Conservation (phyloP, 1,140 invertebrate genomes). For the Cydia strobilella region DNA sequence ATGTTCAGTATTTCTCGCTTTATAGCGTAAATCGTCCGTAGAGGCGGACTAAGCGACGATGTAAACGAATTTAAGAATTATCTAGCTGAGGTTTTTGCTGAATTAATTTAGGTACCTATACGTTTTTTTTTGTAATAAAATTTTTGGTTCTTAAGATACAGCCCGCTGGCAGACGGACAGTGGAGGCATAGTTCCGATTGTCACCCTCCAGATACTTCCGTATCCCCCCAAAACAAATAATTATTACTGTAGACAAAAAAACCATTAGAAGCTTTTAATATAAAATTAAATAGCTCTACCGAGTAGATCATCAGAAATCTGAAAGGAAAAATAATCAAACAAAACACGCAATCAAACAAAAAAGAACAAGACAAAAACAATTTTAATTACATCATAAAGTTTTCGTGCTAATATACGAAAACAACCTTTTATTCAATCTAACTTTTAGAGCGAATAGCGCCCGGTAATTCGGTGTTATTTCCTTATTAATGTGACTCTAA, state of each 20-base stretch:
- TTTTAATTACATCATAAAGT: conserved; percentile 64
- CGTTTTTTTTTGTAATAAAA: too few species aligned
- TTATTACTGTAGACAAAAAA: background rate
- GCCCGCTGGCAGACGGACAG: too few species aligned
- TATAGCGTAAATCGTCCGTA: too few species aligned
- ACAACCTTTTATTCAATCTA: conserved; percentile 73
- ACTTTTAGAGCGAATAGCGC: conserved; percentile 60
- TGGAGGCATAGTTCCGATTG: too few species aligned
- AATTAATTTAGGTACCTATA: background rate
- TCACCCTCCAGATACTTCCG: too few species aligned
- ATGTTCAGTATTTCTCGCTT: too few species aligned
- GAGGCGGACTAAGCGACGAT: too few species aligned
- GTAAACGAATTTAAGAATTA: background rate
- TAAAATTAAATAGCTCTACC: too few species aligned
- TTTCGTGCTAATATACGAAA: conserved; percentile 55
- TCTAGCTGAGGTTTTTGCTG: background rate
- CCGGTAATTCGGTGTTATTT: conserved; percentile 67
- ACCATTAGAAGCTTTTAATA: background rate
- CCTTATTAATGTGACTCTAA: conserved; percentile 67
- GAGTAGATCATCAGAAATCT: too few species aligned
- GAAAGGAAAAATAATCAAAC: background rate
- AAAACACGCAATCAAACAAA: conserved; percentile 28
- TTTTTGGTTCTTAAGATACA: too few species aligned
- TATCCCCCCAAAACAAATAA: too few species aligned
- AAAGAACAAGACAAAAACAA: conserved; percentile 26